A percentile compares a stretch with the other conserved stretches of the same genome.
Conservation (phyloP, 2,797 vertebrate species). For the Muraenolepis orangiensis region DNA sequence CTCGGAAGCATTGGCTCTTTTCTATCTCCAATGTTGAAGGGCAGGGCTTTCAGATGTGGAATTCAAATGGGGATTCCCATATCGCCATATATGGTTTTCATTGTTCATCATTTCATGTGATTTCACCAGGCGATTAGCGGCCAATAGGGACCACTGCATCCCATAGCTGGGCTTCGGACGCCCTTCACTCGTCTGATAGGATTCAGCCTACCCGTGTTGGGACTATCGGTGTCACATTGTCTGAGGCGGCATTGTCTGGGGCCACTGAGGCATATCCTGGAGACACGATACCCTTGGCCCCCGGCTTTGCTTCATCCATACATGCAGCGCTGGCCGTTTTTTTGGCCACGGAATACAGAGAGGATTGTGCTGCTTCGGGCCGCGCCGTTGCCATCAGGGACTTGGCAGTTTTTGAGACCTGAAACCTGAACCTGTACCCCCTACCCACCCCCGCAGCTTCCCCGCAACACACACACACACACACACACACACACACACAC, state of each 20-base stretch:
- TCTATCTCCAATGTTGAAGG: no score
- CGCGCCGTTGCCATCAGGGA: neutral
- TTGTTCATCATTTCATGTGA: neutral
- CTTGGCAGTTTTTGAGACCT: neutral
- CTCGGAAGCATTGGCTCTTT: slow-evolving; percentile 20
- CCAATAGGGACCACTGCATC: slow-evolving; percentile 19
- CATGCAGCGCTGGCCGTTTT: neutral
- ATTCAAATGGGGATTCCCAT: slow-evolving; percentile 11
- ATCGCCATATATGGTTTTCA: neutral
- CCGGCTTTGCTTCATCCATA: slow-evolving; percentile 7
- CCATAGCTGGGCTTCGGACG: slow-evolving; percentile 27
- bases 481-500: neutral
- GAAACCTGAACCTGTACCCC: neutral
- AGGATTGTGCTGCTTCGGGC: neutral
- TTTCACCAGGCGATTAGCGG: slow-evolving; percentile 21
- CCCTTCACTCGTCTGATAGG: slow-evolving; percentile 27
- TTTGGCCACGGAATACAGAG: neutral
- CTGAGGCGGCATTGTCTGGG: slow-evolving; percentile 19
- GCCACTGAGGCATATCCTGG: slow-evolving; percentile 45
- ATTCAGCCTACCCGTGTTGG: slow-evolving; percentile 3
- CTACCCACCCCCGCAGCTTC: neutral
- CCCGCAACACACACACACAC: neutral
- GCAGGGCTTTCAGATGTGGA: neutral
- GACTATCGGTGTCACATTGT: slow-evolving; percentile 32
- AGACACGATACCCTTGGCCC: slow-evolving; percentile 41